A percentile compares a stretch with the other conserved stretches of the same genome.
These are phyloP conservation scores for Hydrozoanthus tunicans DNA, from an alignment of 64 coral and sea anemone species.

Conservation along the genomic window DNA sequence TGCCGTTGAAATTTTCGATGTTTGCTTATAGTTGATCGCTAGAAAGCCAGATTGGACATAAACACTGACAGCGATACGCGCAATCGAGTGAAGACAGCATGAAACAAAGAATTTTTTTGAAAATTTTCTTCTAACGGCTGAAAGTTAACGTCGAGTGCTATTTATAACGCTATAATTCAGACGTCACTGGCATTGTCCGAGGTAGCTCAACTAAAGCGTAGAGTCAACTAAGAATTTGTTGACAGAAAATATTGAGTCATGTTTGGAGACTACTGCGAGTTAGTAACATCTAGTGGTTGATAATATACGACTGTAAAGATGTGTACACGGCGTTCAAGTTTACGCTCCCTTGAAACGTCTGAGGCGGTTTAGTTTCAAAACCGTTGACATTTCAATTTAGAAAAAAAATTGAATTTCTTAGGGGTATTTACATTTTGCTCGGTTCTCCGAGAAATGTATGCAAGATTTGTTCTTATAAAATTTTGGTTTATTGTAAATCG, in stretches of 20 bases:
- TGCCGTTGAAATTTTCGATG: not conserved
- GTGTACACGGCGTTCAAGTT: too few species aligned
- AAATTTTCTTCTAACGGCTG: not conserved
- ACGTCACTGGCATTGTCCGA: not conserved
- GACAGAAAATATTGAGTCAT: too few species aligned
- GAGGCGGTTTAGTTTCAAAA: too few species aligned
- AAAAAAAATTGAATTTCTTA: constrained; percentile 4
- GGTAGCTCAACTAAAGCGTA: constrained; percentile 1
- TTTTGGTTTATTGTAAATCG: not conserved
- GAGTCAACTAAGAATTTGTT: too few species aligned
- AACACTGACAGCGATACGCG: not conserved
- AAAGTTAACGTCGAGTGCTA: not conserved
- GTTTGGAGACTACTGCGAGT: too few species aligned
- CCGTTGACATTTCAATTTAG: not conserved
- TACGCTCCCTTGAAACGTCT: too few species aligned
- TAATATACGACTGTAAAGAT: too few species aligned
- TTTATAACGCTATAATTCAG: constrained; percentile 26
- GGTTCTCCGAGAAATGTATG: not conserved
- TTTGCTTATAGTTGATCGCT: not conserved
- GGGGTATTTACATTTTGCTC: not conserved
- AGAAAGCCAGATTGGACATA: not conserved
- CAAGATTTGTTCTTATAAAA: not conserved
- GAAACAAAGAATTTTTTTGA: not conserved
- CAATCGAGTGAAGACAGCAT: not conserved
- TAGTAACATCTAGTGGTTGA: too few species aligned